phyloP scores from a whole-genome alignment of 2,888 invertebrate species.

The Morpho deidamia region DNA sequence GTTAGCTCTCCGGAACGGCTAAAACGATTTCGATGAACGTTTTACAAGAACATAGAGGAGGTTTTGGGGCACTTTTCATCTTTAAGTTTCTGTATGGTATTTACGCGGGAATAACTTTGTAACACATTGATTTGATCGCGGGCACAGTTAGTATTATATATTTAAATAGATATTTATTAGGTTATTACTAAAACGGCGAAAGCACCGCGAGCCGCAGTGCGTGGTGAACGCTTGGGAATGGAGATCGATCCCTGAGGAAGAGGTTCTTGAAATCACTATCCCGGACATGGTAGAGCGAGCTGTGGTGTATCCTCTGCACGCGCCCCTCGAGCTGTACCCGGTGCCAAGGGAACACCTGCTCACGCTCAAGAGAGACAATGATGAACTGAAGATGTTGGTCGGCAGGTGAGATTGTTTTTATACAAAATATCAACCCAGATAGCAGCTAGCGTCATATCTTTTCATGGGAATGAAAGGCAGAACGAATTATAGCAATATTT shows the following conservation, averaged over 20 bases:
- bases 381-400: constrained; percentile 46
- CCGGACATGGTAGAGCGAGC: constrained; percentile 50
- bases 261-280: constrained; percentile 51
- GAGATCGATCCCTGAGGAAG: constrained; percentile 50
- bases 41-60: no score
- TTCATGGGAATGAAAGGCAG: background rate
- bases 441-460: no score
- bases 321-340: constrained; percentile 51
- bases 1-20: no score
- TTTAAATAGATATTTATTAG: no score
- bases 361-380: constrained; percentile 45
- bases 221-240: constrained; percentile 60
- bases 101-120: no score
- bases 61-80: no score
- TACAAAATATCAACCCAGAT: background rate
- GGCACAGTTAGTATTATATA: no score
- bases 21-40: no score
- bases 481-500: background rate
- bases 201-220: constrained; percentile 41
- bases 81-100: no score
- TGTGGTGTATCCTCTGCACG: constrained; percentile 58
- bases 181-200: constrained; percentile 51
- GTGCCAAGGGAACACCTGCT: constrained; percentile 38
- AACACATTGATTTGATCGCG: no score
- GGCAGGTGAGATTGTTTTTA: constrained; percentile 37